Evolutionary conservation across 2,113 vertebrate species (phyloP).

Genomic region (Heterocephalus glaber): DNA sequence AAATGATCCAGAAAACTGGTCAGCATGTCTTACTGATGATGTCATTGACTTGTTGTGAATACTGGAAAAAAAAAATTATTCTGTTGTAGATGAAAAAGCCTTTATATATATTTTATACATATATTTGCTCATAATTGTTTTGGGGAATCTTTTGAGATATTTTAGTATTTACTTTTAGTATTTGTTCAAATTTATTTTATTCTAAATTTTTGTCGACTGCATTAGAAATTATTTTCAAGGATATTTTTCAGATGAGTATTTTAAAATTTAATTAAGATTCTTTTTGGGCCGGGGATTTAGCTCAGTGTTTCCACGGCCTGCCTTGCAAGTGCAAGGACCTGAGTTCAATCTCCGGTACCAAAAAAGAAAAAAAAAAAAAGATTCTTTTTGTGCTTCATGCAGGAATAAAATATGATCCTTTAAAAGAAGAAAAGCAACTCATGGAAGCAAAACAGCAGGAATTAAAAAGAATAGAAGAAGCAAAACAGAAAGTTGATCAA

Average conservation of each 20-base stretch:
- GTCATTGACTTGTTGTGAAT: background rate
- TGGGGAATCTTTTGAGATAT: slow-evolving; percentile 5
- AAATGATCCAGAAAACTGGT: background rate
- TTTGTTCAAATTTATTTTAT: slow-evolving; percentile 35
- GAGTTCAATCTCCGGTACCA: no score
- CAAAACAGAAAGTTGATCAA: slow-evolving; percentile 94
- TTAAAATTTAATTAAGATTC: background rate
- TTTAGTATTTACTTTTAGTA: slow-evolving; percentile 45
- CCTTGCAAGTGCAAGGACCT: no score
- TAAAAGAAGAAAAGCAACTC: slow-evolving; percentile 95
- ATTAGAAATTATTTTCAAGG: slow-evolving; percentile 56
- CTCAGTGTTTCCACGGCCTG: no score
- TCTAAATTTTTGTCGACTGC: background rate
- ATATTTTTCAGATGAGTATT: background rate
- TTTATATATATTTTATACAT: slow-evolving; percentile 12
- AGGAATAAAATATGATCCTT: slow-evolving; percentile 97
- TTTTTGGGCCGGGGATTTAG: no score
- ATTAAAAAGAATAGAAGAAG: slow-evolving; percentile 96
- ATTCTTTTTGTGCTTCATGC: slow-evolving; percentile 39
- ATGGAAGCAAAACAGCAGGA: slow-evolving; percentile 95
- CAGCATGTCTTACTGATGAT: background rate
- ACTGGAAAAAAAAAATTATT: background rate
- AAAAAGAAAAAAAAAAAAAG: no score
- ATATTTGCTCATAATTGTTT: background rate
- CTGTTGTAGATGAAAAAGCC: background rate